Evolutionary conservation across 2,797 vertebrate genomes (phyloP), one percentile per base, ranked within the genome.

Genomic region (Brachyalestes nurse): DNA sequence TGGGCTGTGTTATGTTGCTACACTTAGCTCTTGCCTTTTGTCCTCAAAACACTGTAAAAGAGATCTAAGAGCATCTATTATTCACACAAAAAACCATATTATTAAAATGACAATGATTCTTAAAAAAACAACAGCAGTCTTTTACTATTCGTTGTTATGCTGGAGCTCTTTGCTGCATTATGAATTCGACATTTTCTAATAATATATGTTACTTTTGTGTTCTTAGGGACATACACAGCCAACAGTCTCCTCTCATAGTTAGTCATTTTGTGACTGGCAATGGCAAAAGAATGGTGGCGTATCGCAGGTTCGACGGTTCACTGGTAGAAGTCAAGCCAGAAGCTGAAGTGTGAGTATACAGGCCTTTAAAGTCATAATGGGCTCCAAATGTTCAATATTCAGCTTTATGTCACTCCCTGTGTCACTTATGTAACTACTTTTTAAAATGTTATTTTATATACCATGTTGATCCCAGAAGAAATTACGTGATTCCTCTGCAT

Each of bases 261-360:
- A 90, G 92, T 62, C 86, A 79, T 62, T 95, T 93, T 77, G 74
- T 90, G 17, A 93, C 92, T 0, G 93, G 92, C 16, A 88, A 84
- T 62, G 94, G 94, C 19, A 92, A 89, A 89, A 91, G 91, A 82
- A 96, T 95, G 89, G 81, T 95, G 89, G 93, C 94, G 4, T 96
- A 95, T 87, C 90, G 90, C 7, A 93, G 84, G 79, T 86, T 89
- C 21, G 95, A 96, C 62, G 94, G 95, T 62, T 90, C 71, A 74
- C 72, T 94, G 40, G 86, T 91, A 16, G 71, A 91, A 71, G 12
- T 91, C 0, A 83, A 38, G 58, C 91, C 90, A 6, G 91, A 93
- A 70, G 82, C 80, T 13, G 86, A 91, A 51, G 88, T 90, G 92
- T 94, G 79, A 91, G 90, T 88, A 57, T 19, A 49, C 7, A 19